Percentiles rank a stretch among this genome's conserved stretches.
Evolutionary conservation across 2,888 invertebrate genomes (phyloP).

Genomic region (Patella pellucida): DNA sequence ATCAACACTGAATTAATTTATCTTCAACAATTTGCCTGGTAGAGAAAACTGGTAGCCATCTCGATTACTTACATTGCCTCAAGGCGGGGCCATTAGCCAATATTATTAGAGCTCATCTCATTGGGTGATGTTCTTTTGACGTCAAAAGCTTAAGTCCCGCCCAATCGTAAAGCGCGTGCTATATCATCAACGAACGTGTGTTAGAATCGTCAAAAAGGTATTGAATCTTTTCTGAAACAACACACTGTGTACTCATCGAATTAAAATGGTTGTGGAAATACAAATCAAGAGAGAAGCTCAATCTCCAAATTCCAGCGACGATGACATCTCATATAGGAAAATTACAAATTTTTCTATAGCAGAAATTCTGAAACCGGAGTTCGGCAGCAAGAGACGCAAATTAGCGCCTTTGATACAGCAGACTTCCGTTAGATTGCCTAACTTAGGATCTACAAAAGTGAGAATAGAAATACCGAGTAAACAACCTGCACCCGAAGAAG

Average conservation of each 20-base stretch:
- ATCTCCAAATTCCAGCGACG: not conserved
- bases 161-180: not conserved
- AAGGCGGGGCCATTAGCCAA: not conserved
- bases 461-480: not conserved
- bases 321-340: conserved; percentile 6
- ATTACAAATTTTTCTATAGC: conserved; percentile 57
- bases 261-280: conserved; percentile 17
- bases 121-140: conserved; percentile 2
- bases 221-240: no score
- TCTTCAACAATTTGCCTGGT: conserved; percentile 5
- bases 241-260: not conserved
- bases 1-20: conserved; percentile 4
- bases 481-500: not conserved
- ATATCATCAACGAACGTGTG: not conserved
- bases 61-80: not conserved
- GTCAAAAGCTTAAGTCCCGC: not conserved
- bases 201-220: not conserved
- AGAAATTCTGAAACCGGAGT: conserved; percentile 53
- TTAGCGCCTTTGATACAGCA: not conserved
- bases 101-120: not conserved
- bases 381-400: conserved; percentile 36
- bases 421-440: not conserved
- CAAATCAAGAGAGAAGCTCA: conserved; percentile 8
- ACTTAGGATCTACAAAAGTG: not conserved
- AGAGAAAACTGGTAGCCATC: not conserved